Conservation (phyloP, 2,888 invertebrate species). For the Nemurella pictetii region DNA sequence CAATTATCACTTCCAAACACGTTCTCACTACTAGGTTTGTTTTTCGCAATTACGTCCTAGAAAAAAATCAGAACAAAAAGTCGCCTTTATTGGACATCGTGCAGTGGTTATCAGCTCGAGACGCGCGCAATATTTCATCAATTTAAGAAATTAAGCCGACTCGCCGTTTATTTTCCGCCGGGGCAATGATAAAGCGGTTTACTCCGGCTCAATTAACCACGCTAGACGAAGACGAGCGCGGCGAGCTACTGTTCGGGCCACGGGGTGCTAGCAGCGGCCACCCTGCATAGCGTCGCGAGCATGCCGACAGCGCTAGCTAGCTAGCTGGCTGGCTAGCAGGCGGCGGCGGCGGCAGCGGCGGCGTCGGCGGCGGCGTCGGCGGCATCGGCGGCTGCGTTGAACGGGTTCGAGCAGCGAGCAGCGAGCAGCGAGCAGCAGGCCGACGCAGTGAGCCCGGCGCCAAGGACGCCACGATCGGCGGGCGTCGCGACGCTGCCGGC, state of each 20-base stretch:
- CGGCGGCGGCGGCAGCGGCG: no score
- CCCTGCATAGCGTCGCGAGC: background rate
- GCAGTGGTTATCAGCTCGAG: background rate
- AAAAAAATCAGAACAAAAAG: background rate
- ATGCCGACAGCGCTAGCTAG: no score
- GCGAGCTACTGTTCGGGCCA: background rate
- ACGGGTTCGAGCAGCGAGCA: background rate
- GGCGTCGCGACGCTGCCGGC: background rate
- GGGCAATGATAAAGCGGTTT: background rate
- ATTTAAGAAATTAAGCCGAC: background rate
- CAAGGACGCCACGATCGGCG: background rate
- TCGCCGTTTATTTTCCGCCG: background rate
- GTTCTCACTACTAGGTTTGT: background rate
- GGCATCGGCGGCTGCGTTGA: no score
- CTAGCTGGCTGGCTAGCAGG: background rate
- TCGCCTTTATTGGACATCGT: background rate
- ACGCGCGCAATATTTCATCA: background rate
- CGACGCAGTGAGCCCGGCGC: constrained; percentile 27
- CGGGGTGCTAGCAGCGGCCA: background rate
- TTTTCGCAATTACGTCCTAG: background rate
- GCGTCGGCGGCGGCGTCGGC: no score
- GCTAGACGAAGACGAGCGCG: background rate
- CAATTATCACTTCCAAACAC: background rate
- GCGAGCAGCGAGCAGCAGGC: background rate
- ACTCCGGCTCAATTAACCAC: background rate